phyloP scores from a whole-genome alignment of 92 coral and sea anemone genomes.

The Epizoanthus illoricatus region DNA sequence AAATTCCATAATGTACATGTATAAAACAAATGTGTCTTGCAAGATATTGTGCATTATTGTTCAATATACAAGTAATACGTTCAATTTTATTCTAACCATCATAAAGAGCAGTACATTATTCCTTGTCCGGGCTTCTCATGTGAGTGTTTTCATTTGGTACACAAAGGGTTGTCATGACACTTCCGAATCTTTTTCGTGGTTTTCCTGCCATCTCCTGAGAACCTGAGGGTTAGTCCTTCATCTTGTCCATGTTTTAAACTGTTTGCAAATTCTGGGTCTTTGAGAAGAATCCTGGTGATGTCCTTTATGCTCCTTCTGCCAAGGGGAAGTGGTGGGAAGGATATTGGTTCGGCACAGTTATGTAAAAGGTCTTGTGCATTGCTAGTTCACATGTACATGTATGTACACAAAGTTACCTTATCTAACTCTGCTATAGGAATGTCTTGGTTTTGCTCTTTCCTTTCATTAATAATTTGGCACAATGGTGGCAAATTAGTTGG shows the following conservation, averaged over 20 bases:
- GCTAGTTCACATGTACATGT: too few relatives aligned
- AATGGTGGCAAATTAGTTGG: not conserved
- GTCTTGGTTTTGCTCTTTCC: not conserved
- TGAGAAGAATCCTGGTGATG: not conserved
- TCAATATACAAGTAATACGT: too few relatives aligned
- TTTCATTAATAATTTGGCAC: not conserved
- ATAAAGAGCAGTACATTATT: not conserved
- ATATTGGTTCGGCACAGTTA: too few relatives aligned
- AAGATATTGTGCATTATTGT: too few relatives aligned
- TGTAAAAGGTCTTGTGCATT: too few relatives aligned
- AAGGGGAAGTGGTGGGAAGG: too few relatives aligned
- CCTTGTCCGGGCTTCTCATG: not conserved
- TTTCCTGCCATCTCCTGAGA: conserved; percentile 13
- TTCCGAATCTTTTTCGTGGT: not conserved
- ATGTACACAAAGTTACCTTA: not conserved
- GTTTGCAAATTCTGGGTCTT: not conserved
- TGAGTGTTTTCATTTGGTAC: not conserved
- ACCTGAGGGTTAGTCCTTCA: not conserved
- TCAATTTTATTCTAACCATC: not conserved
- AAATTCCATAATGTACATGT: too few relatives aligned
- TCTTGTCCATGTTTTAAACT: not conserved
- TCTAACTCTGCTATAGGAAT: not conserved
- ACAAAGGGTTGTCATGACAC: conserved; percentile 12
- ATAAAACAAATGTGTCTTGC: too few relatives aligned
- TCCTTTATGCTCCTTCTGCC: conserved; percentile 1